Evolutionary conservation across 2,797 vertebrate species (phyloP).

Genomic region (Poecilia gillii): DNA sequence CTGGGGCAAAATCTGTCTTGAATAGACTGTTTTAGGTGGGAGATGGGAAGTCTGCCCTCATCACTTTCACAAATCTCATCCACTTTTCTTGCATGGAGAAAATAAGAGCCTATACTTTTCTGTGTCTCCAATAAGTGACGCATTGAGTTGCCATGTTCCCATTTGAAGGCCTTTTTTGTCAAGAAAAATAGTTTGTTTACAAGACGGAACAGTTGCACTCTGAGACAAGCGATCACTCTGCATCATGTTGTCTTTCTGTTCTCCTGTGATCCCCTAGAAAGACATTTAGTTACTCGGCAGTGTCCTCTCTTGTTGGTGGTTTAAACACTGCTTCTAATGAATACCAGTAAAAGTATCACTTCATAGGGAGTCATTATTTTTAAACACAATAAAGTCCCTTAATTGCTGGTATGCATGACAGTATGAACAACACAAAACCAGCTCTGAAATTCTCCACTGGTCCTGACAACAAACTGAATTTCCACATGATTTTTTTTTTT

Average conservation of each 20-base stretch:
- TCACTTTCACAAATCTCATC: neutral
- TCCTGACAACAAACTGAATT: neutral
- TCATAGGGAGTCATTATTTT: neutral
- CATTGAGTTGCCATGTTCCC: neutral
- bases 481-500: neutral
- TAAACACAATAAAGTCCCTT: neutral
- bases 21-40: neutral
- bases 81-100: neutral
- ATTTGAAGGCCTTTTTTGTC: neutral
- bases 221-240: neutral
- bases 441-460: neutral
- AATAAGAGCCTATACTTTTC: neutral
- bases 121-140: neutral
- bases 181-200: neutral
- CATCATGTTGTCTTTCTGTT: neutral
- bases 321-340: neutral
- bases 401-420: neutral
- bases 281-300: neutral
- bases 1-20: neutral
- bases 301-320: neutral
- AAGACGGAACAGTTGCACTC: neutral
- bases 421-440: neutral
- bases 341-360: neutral
- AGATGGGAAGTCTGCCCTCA: neutral
- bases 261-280: neutral